Conservation (phyloP, 2,797 vertebrate species). For the Rhinatrema bivittatum region DNA sequence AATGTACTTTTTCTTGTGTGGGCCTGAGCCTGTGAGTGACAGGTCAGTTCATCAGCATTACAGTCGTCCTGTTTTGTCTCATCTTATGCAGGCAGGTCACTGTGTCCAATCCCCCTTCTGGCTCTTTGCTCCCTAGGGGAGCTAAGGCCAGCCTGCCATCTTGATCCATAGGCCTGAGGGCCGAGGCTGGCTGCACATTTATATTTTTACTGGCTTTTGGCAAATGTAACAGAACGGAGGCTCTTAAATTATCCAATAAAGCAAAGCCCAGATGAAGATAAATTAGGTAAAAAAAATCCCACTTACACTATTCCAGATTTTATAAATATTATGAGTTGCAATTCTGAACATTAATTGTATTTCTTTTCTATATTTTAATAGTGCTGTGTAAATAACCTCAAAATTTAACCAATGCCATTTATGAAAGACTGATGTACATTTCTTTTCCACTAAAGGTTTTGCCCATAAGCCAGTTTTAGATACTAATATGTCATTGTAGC, state of each 20-base stretch:
- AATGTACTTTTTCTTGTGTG: neutral
- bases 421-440: conserved; percentile 2
- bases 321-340: conserved; percentile 10
- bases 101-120: conserved; percentile 55
- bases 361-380: conserved; percentile 18
- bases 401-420: conserved; percentile 3
- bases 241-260: conserved; percentile 35
- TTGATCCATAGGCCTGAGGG: conserved; percentile 48
- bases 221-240: conserved; percentile 28
- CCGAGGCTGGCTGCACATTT: conserved; percentile 43
- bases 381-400: conserved; percentile 1
- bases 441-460: conserved; percentile 7
- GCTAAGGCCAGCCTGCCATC: conserved; percentile 47
- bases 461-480: conserved; percentile 1
- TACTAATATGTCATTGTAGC: neutral
- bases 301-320: conserved; percentile 11
- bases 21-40: conserved; percentile 55
- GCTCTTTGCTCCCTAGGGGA: conserved; percentile 44
- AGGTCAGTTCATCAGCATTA: conserved; percentile 62
- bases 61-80: conserved; percentile 54
- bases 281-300: conserved; percentile 30
- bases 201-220: conserved; percentile 33
- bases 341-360: rapidly evolving
- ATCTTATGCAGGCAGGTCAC: conserved; percentile 55
- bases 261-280: conserved; percentile 25